Conservation (phyloP, 2,797 vertebrate genomes). For the Poeciliopsis gracilis region DNA sequence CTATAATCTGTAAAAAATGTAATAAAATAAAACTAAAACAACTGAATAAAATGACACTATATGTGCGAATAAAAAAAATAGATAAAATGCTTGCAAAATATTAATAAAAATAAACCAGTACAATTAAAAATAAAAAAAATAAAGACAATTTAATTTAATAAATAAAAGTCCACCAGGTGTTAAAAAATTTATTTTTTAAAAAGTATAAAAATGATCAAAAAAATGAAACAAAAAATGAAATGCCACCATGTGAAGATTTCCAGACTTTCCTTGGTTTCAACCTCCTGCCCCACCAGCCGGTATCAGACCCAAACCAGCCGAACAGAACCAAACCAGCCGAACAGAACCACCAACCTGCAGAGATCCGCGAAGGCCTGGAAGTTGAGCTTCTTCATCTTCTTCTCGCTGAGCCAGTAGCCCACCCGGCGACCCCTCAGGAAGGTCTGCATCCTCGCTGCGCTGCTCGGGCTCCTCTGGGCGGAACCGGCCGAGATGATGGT, state of each 20-base stretch:
- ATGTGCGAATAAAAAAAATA: too few species aligned
- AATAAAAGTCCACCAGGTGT: not conserved
- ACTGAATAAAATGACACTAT: not conserved
- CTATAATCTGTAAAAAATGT: too few species aligned
- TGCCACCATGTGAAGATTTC: not conserved
- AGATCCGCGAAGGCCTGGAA: constrained; percentile 96
- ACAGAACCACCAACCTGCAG: constrained; percentile 86
- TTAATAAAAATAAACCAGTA: too few species aligned
- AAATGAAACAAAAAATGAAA: not conserved
- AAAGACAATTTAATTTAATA: not conserved
- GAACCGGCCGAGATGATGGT: constrained; percentile 34
- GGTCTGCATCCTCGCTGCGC: constrained; percentile 88
- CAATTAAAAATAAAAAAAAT: too few species aligned
- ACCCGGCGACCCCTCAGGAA: constrained; percentile 94
- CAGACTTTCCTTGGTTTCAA: too few species aligned
- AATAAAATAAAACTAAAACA: too few species aligned
- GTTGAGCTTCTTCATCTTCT: constrained; percentile 98
- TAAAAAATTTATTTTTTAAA: not conserved
- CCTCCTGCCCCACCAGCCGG: not conserved
- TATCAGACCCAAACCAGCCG: not conserved
- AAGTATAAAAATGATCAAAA: not conserved
- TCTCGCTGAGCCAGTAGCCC: constrained; percentile 98
- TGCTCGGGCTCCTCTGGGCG: constrained; percentile 38
- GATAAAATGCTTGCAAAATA: too few species aligned
- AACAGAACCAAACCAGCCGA: not conserved